Percentiles rank a stretch among this genome's conserved stretches.
phyloP scores from a whole-genome alignment of 2,113 vertebrate species.

The Silurus meridionalis region DNA sequence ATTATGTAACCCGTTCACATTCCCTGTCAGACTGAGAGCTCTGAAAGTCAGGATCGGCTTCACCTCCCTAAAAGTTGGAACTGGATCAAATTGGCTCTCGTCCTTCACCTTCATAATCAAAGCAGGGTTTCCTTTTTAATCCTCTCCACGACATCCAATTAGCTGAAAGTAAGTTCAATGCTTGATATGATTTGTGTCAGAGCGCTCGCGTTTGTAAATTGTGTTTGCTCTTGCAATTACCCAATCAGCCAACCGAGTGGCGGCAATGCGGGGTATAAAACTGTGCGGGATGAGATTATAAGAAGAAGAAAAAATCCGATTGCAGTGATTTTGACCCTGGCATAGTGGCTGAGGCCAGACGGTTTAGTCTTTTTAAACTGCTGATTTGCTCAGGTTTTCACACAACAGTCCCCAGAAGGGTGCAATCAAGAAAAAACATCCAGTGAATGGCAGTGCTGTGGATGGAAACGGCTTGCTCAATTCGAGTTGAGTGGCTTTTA shows the following conservation, averaged over 20 bases:
- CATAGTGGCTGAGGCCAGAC: background rate
- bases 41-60: conserved; percentile 6
- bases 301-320: background rate
- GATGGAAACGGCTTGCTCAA: background rate
- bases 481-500: too few relatives aligned
- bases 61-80: conserved; percentile 12
- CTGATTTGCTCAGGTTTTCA: background rate
- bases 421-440: background rate
- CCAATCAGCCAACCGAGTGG: background rate
- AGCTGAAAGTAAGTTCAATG: background rate
- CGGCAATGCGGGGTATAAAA: background rate
- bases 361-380: background rate
- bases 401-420: background rate
- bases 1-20: background rate
- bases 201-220: background rate
- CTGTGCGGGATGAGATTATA: background rate
- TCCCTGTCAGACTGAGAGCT: background rate
- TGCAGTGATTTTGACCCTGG: background rate
- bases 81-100: conserved; percentile 31
- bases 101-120: conserved; percentile 28
- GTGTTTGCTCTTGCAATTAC: background rate
- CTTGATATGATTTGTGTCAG: conserved; percentile 5
- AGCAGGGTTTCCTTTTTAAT: conserved; percentile 2
- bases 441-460: background rate
- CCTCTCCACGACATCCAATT: conserved; percentile 5